Conservation (phyloP, 2,888 invertebrate species). For the Netelia fuscicornis region DNA sequence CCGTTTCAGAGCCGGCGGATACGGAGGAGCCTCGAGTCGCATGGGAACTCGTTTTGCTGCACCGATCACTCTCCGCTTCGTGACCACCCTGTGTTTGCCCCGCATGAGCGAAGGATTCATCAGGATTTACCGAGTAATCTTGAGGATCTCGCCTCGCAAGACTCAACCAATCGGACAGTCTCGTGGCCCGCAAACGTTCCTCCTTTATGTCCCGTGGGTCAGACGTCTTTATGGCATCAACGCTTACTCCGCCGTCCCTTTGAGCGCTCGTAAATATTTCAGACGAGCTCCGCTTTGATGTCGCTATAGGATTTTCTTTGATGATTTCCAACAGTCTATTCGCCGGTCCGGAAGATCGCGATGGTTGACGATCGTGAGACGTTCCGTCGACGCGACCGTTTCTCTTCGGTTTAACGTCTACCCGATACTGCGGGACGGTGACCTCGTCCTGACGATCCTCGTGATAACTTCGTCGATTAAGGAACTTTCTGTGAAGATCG, state of each 20-base stretch:
- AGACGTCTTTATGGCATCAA: conserved; percentile 1
- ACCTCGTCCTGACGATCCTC: conserved; percentile 80
- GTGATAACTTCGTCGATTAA: conserved; percentile 88
- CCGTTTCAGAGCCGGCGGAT: conserved; percentile 5
- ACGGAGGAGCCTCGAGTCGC: conserved; percentile 45
- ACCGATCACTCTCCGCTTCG: conserved; percentile 59
- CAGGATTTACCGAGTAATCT: conserved; percentile 58
- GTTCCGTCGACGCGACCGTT: conserved; percentile 28
- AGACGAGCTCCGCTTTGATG: conserved; percentile 6
- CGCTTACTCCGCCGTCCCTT: conserved; percentile 11
- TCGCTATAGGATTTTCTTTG: conserved; percentile 77
- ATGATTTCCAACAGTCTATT: conserved; percentile 79
- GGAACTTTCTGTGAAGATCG: conserved; percentile 90
- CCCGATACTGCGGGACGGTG: conserved; percentile 74
- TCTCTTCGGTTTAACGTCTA: conserved; percentile 66
- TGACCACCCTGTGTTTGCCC: conserved; percentile 37
- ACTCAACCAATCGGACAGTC: conserved; percentile 83
- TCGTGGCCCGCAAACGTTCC: conserved; percentile 79
- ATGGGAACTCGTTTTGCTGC: conserved; percentile 42
- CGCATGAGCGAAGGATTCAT: conserved; percentile 17
- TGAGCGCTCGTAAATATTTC: background rate
- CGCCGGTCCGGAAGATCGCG: conserved; percentile 49
- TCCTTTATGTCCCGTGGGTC: conserved; percentile 66
- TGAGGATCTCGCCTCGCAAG: conserved; percentile 76
- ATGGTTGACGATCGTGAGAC: conserved; percentile 19